Evolutionary conservation across 2,797 vertebrate genomes (phyloP), one percentile per base, ranked within the genome.

Genomic region (Sebastes trivittatus): DNA sequence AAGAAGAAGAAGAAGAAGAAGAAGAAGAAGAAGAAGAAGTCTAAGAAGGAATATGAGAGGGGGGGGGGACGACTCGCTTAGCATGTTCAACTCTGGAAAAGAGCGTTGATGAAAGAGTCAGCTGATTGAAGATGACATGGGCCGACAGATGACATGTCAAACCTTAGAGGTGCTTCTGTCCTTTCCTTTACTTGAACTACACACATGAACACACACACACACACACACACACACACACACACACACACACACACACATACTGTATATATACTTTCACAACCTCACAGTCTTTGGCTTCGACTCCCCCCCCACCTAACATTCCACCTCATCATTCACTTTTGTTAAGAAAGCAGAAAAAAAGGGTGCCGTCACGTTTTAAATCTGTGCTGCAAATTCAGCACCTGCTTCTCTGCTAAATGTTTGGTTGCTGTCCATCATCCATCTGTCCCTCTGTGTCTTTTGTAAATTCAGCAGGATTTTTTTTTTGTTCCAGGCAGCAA

Each of bases 391-490:
- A 63, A 58, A 46, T 64, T 78, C 78, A 61, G 74, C 81, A 68
- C 46, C 54, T 46, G 63, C 75, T 38, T 42, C 29, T 63, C 34
- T 23, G 29, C 29, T 63, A 29, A 42, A 72, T 38, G 36, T 87
- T 78, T 61, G 18, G 9, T 20, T 56, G 22, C 65, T 9, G 46
- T 72, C 59, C 14, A 7, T 81, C 80, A 77, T 67, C 63, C 16
- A 16, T 74, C 63, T 23, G 7, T 67, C 65, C 73, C 61, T 62
- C n/a, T 54, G 30, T 63, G 46, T 70, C 63, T 71, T 46, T 63
- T 73, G 76, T 73, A 62, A 67, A 85, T 86, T 87, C 81, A 90
- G 89, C 83, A 81, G 25, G 32, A 54, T 72, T 61, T 56, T 55
- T 67, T 68, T 46, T 59, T 61, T 34, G 20, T 52, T 30, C 36